Base-by-base conservation (phyloP, 2,888 invertebrate species). In the Sinelater perroti region DNA sequence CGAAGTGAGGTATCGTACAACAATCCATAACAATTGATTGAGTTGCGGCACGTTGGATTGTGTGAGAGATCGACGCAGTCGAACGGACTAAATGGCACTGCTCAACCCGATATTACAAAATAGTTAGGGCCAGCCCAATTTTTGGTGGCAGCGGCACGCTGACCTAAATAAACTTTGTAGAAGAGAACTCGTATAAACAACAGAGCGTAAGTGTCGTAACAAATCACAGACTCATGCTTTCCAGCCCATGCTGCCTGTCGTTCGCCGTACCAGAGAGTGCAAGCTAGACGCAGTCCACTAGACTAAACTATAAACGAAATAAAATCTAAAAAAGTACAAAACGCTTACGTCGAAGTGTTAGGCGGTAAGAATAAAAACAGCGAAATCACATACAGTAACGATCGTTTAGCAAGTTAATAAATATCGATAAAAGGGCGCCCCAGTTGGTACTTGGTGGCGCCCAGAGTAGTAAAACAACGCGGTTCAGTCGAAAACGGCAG, bases 401-500 rank as follows among this genome's bases (percentile, higher is more conserved):
- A 14, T 44, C 11, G 16, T 14, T 30, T 44, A 28, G 5, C 7
- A 28, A 28, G 16, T 11, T 13, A 11, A 30, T 44, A 26, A 24
- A 28, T 44, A 44, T n/a, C 44, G 26, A 44, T 28, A 44, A 28
- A 26, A 11, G 10, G 11, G 20, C 24, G 7, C 7, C 11, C 21
- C 24, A 21, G 24, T 38, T 38, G 21, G 38, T 38, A 13, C 11
- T 36, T 10, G 17, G 13, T 21, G 7, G 4, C 4, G 10, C 10
- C 7, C 17, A 45, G 17, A 8, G 13, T 2, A 42, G 33, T 33
- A 2, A 13, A 33, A 33, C 13, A 36, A 17, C 16, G n/a, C n/a
- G 18, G 18, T 52, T 73, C 69, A 78, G 67, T 78, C 78, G 52
- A 77, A 78, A 57, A 78, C 69, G 20, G 75, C 72, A 36, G 75